Base-by-base conservation (phyloP, 2,113 vertebrate species). In the Ciconia maguari region DNA sequence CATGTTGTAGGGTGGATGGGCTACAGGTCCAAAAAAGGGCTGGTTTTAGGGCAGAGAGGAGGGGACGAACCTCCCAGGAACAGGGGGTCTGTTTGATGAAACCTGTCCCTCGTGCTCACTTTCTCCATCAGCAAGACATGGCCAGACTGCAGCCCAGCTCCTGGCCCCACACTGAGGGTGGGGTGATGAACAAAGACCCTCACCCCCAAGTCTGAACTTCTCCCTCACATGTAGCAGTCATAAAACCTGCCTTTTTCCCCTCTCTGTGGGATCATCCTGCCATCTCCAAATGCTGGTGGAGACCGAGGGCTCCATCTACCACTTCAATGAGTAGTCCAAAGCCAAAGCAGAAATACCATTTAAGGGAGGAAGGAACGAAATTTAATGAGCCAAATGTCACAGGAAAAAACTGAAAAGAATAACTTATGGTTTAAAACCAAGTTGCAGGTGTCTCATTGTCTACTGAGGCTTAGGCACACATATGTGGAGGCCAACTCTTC, bases 321-420 rank as follows among this genome's bases (percentile, higher is more conserved):
- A 0, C 57, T n/a, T 49, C 68, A 36, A 1, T 13, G 27, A 75
- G 4, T 1, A 36, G 11, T 7, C 60, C 74, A 62, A 48, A 90
- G 25, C 36, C 64, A 83, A 95, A 84, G 58, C 65, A 80, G 24
- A 88, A 51, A 71, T 16, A 54, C 41, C 12, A 12, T 8, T 30
- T 15, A 22, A 66, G 17, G 52, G 34, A 79, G 54, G 36, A 71
- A 75, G 42, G n/a, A 80, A 79, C 41, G 18, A 52, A 68, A 66
- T 96, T 95, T 94, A 96, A 86, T 96, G 75, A 93, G 77, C 16
- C 26, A 70, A 90, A 74, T 36, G 16, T 46, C 79, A n/a, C 84
- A 83, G 46, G 38, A 36, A 74, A 77, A 83, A 27, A 2, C 34
- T 15, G 14, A 48, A 62, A 85, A 65, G 18, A 85, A 64, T 51